phyloP scores from a whole-genome alignment of 2,797 vertebrate species.

The Monodelphis domestica region DNA sequence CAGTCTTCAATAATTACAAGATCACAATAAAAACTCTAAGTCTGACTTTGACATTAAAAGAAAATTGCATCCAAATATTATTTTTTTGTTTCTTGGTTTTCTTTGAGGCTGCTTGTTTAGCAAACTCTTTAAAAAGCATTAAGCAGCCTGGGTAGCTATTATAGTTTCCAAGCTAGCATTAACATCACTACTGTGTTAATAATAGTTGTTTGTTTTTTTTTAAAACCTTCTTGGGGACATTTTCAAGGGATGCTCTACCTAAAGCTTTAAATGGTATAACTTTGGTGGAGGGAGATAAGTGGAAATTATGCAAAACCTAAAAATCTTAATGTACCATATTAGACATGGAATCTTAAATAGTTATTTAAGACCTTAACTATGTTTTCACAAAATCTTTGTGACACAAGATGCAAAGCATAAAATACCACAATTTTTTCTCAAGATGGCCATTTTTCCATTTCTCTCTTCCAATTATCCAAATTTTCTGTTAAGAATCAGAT shows the following conservation, averaged over 20 bases:
- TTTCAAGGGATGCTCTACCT: not conserved
- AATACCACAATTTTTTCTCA: not conserved
- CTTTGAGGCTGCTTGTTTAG: slow-evolving; percentile 43
- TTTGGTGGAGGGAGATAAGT: not conserved
- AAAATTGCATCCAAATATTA: slow-evolving; percentile 52
- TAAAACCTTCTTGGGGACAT: not conserved
- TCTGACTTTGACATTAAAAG: slow-evolving; percentile 35
- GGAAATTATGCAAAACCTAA: not conserved
- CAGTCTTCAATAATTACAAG: slow-evolving; percentile 25
- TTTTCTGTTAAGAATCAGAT: not conserved
- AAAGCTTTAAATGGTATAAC: not conserved
- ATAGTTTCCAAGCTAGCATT: slow-evolving; percentile 20
- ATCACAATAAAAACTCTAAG: slow-evolving; percentile 49
- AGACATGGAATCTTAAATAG: not conserved
- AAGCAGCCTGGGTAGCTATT: slow-evolving; percentile 10
- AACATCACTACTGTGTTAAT: not conserved
- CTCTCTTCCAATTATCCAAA: not conserved
- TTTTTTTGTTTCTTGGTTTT: slow-evolving; percentile 46
- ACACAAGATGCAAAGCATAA: not conserved
- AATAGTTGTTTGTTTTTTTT: no score
- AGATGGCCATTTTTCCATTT: not conserved
- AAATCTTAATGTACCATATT: not conserved
- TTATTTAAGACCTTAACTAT: not conserved
- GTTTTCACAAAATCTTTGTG: not conserved
- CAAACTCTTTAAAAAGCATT: slow-evolving; percentile 39